Evolutionary conservation across 2,797 vertebrate genomes (phyloP), one percentile per base, ranked within the genome.

Genomic region (Sebastes minor): DNA sequence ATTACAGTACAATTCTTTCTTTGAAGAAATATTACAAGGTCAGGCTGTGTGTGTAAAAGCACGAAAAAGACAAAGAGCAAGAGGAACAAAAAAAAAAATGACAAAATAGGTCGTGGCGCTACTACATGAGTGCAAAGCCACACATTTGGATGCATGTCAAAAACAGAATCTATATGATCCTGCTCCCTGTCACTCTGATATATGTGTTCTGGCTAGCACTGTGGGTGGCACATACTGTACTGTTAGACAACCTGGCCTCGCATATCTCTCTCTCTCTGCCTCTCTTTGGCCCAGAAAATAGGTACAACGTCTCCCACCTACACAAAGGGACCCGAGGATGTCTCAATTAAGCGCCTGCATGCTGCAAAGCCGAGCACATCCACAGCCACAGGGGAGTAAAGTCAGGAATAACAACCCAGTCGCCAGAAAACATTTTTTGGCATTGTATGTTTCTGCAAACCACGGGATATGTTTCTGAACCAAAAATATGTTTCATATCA

Each of bases 1-100:
- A 88, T 91, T 81, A 53, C 27, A 32, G 9, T 33, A 5, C 52
- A 82, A 22, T 65, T 85, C 33, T 63, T 72, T 57, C 11, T 61
- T 32, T 64, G 66, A 72, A 81, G 79, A 86, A 85, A 81, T 78
- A 88, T 70, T 35, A 65, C 64, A 80, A 80, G 80, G 80, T 76
- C 53, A 55, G 64, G 33, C n/a, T 76, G 18, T 66, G 27, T 73
- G 33, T 66, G 46, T 69, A 80, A 74, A 80, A 74, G 62, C 28
- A 57, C 13, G 33, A 81, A 49, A 62, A 62, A 63, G 22, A 80
- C 9, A 8, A 67, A 71, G 49, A 46, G 8, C 6, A 33, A 66
- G 35, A 35, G 1, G 18, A 20, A 27, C 23, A 63, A 74, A 74
- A 25, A 5, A 14, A 5, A 8, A 5, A 22, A 8, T 30, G 52